Percentiles rank a stretch among this genome's conserved stretches.
phyloP scores from a whole-genome alignment of 2,797 vertebrate genomes.

The Euthynnus affinis region DNA sequence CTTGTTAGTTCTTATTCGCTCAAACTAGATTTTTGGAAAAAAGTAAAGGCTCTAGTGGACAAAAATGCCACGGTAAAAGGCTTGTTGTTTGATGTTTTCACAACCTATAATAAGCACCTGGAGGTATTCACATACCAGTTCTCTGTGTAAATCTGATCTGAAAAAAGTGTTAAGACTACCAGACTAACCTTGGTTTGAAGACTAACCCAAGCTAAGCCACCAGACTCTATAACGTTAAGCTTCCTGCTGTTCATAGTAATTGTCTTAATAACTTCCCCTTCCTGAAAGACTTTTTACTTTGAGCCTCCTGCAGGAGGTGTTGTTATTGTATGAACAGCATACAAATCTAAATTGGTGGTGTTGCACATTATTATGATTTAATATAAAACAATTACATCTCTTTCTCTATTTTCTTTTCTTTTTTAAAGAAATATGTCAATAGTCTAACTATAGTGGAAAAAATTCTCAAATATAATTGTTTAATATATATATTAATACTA shows the following conservation, averaged over 20 bases:
- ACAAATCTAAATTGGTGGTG: neutral
- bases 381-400: neutral
- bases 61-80: neutral
- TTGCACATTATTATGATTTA: conserved; percentile 1
- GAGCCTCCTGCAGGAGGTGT: neutral
- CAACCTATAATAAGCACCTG: neutral
- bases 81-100: neutral
- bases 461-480: neutral
- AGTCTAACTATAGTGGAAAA: neutral
- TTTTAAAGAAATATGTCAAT: neutral
- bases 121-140: neutral
- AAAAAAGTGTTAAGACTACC: neutral
- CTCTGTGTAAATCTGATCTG: neutral
- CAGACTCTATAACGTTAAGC: neutral
- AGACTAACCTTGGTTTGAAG: neutral
- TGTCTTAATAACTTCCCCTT: conserved; percentile 4
- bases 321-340: neutral
- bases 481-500: neutral
- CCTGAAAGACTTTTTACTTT: neutral
- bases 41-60: neutral
- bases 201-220: neutral
- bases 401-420: neutral
- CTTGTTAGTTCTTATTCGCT: neutral
- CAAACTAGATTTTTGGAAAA: neutral
- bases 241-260: neutral